Conservation (phyloP, 2,113 vertebrate species). For the Mus musculus region DNA sequence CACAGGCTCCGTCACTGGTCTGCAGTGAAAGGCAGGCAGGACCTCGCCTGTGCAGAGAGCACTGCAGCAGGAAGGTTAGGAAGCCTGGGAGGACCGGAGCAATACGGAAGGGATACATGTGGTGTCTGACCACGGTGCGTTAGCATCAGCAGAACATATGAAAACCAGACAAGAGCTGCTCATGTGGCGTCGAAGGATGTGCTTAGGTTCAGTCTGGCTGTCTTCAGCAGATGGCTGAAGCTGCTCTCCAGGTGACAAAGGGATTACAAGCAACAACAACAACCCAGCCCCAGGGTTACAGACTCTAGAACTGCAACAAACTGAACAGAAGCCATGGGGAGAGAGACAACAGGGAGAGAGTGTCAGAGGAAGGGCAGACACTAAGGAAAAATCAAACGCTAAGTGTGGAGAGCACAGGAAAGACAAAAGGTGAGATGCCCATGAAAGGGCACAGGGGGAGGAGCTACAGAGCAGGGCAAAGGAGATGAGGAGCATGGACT, state of each 20-base stretch:
- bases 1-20: not conserved
- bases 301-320: not conserved
- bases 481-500: not conserved
- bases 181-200: not conserved
- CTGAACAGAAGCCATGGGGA: not conserved
- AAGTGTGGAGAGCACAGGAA: not conserved
- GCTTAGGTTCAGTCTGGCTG: not conserved
- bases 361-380: not conserved
- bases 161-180: constrained; percentile 1
- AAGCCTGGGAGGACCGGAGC: not conserved
- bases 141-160: not conserved
- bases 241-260: not conserved
- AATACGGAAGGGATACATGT: not conserved
- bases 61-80: not conserved
- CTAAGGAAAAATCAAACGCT: not conserved
- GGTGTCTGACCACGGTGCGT: not conserved
- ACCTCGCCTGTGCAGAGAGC: not conserved
- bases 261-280: not conserved
- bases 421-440: not conserved
- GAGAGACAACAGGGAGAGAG: not conserved
- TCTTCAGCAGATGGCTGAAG: not conserved
- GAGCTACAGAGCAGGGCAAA: not conserved
- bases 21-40: not conserved
- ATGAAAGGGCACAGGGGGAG: not conserved
- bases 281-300: not conserved